Percentiles rank a stretch among this genome's conserved stretches.
Conservation (phyloP, 2,888 invertebrate species). For the Spodoptera exigua region DNA sequence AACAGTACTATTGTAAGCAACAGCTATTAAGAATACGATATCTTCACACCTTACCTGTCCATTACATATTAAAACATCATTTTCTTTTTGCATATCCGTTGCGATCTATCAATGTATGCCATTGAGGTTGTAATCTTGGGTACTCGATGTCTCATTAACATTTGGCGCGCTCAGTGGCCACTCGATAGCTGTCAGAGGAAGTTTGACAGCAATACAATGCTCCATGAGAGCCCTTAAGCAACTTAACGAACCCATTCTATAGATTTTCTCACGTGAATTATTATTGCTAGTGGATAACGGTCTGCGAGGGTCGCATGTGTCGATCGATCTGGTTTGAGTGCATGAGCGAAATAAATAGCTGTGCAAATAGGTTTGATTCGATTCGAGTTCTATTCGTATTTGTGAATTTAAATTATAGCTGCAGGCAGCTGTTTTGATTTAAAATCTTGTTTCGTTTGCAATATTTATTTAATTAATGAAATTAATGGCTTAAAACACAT, state of each 20-base stretch:
- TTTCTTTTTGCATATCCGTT: constrained; percentile 61
- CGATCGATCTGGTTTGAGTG: constrained; percentile 47
- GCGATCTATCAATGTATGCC: constrained; percentile 58
- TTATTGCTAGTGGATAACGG: constrained; percentile 61
- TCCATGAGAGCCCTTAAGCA: constrained; percentile 78
- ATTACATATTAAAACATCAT: constrained; percentile 47
- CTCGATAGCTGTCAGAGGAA: constrained; percentile 73
- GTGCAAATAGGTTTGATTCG: constrained; percentile 5
- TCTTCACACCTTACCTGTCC: constrained; percentile 45
- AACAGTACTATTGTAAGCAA: constrained; percentile 7
- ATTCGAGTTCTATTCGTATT: not conserved
- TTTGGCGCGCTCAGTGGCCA: constrained; percentile 69
- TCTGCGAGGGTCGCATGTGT: constrained; percentile 48
- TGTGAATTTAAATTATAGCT: not conserved
- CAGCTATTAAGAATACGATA: constrained; percentile 25
- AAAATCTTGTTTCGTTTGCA: too few species aligned
- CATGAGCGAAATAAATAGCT: constrained; percentile 33
- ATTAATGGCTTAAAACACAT: too few species aligned
- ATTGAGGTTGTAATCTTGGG: constrained; percentile 48
- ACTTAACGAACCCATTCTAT: constrained; percentile 88
- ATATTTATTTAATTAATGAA: too few species aligned
- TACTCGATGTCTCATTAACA: constrained; percentile 64
- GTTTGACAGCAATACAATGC: constrained; percentile 81
- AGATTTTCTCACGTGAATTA: constrained; percentile 86
- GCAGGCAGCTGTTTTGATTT: too few species aligned